Base-by-base conservation (phyloP, 2,888 invertebrate species). In the Busseola fusca region DNA sequence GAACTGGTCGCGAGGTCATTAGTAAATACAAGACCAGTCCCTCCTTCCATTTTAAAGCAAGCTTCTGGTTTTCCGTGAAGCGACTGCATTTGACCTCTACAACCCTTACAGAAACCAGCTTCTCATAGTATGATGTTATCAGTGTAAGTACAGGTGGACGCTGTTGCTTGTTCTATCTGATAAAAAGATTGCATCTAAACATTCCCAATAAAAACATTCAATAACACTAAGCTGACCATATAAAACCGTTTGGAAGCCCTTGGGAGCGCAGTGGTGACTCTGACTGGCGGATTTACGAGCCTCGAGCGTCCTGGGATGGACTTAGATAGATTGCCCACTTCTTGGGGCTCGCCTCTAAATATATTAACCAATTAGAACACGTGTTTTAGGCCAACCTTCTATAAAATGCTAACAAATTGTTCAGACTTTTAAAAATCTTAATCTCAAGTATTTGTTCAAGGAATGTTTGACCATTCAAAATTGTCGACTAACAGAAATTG, bases 251-350 rank as follows among this genome's bases (percentile, higher is more conserved):
- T 66, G 69, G 70, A 80, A 77, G 78, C 86, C 83, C 87, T 77
- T 65, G 85, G 86, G 86, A 87, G 84, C 78, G 72, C 75, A 75
- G 83, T 88, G 86, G 87, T 88, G 89, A 88, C 87, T 87, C 83
- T 84, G 89, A 88, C 89, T 86, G 86, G 80, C 86, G 80, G 87
- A 86, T 91, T 91, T 91, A 92, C 89, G 89, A 88, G 78, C 81
- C 84, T 85, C 83, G 65, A 78, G 87, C 86, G 88, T 87, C 84
- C 80, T 80, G 89, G 88, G 90, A 88, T 87, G 81, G 90, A 90
- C 89, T 86, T 87, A 89, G 91, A 92, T 89, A 87, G 87, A 91
- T 92, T 88, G 86, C 86, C 81, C 80, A 86, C 84, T 87, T 85
- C 87, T 86, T 89, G 84, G 86, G 85, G 81, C 87, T 87, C 83